Conservation (phyloP, 2,797 vertebrate species). For the Bufotes viridis region DNA sequence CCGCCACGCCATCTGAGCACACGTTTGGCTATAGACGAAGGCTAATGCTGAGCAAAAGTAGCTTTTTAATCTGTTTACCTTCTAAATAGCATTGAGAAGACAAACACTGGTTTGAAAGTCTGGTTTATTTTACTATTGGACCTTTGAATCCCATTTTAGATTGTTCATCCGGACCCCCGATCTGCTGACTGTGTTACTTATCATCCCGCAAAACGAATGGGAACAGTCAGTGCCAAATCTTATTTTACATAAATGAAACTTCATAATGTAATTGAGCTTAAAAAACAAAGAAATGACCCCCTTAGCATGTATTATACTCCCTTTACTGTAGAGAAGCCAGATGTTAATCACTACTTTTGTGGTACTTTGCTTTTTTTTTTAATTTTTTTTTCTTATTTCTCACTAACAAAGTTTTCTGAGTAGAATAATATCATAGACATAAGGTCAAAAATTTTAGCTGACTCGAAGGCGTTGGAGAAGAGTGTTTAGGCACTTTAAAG, state of each 20-base stretch:
- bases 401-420: not conserved
- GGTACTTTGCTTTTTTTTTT: not conserved
- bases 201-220: not conserved
- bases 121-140: constrained; percentile 7
- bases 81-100: constrained; percentile 24
- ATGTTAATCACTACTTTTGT: constrained; percentile 6
- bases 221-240: not conserved
- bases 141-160: not conserved
- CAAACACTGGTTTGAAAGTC: constrained; percentile 12
- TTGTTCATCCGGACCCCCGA: not conserved
- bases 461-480: not conserved
- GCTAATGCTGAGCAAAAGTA: constrained; percentile 21
- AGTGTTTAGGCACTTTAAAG: not conserved
- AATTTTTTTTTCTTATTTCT: not conserved
- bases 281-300: constrained; percentile 7
- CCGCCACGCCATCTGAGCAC: constrained; percentile 8
- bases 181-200: not conserved
- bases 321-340: constrained; percentile 13
- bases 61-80: constrained; percentile 52
- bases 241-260: constrained; percentile 21
- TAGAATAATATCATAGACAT: not conserved
- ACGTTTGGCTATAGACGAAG: constrained; percentile 11
- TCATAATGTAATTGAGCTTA: not conserved
- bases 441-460: not conserved
- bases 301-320: constrained; percentile 12